Conservation (phyloP, 1,140 invertebrate species). For the Pseudoatta argentina region DNA sequence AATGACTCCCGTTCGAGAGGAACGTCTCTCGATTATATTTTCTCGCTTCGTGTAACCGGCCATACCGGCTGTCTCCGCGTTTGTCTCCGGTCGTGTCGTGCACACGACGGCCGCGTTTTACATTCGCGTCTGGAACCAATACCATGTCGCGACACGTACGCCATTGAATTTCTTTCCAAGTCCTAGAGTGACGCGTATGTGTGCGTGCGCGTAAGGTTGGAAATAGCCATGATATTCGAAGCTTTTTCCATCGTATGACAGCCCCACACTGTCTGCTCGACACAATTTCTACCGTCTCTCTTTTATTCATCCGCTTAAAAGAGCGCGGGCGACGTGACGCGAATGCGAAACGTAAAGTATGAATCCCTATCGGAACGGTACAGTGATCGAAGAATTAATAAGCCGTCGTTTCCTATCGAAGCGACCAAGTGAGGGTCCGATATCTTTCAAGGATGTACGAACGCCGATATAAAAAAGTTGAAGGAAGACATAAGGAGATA, state of each 20-base stretch:
- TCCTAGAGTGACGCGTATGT: neutral
- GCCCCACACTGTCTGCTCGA: conserved; percentile 43
- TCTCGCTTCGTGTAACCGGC: conserved; percentile 69
- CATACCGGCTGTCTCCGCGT: conserved; percentile 57
- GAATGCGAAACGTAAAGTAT: conserved; percentile 38
- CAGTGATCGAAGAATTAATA: conserved; percentile 56
- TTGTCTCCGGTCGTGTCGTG: conserved; percentile 51
- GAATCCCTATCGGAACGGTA: conserved; percentile 44
- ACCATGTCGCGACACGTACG: conserved; percentile 64
- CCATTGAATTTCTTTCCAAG: conserved; percentile 63
- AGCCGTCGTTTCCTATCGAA: conserved; percentile 13
- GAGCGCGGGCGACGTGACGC: conserved; percentile 45
- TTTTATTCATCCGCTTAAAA: conserved; percentile 62
- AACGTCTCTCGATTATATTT: conserved; percentile 77
- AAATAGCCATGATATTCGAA: conserved; percentile 61
- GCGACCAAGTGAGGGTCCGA: neutral
- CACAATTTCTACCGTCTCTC: conserved; percentile 61
- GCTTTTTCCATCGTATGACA: conserved; percentile 49
- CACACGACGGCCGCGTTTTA: conserved; percentile 66
- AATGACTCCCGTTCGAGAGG: conserved; percentile 60
- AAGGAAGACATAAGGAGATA: neutral
- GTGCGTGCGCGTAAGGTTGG: neutral
- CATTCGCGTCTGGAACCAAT: conserved; percentile 77
- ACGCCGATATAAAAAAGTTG: neutral
- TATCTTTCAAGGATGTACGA: neutral